Evolutionary conservation across 2,113 vertebrate species (phyloP), one percentile per base, ranked within the genome.

Genomic region (Pelodiscus sinensis): DNA sequence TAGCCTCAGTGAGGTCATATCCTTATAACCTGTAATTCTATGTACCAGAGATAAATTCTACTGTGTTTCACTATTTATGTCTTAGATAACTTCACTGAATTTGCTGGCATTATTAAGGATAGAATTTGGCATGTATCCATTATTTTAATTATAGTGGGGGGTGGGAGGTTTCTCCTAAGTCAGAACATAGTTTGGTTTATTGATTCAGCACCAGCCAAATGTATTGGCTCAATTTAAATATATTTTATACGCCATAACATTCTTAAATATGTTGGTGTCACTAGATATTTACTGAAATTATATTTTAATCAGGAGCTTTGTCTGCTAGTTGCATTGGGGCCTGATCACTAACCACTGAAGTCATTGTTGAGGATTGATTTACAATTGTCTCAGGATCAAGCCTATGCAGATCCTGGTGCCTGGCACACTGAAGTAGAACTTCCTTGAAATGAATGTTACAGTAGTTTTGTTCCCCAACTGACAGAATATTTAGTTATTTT

Each of bases 171-270:
- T n/a, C 60, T 89, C 79, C 22, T 79, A 51, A 83, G 65, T 1
- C 2, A 50, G 8, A 15, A 15, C 0, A 21, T 31, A 16, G 2
- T 31, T 87, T 87, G 35, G 75, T 85, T 91, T 88, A 60, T 73
- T 0, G 0, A 56, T 80, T 5, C 1, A 65, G 78, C 7, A 16
- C 8, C 73, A 27, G 55, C 85, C 35, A 89, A 85, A 85, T 85
- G 85, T 21, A 71, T 71, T 71, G 65, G n/a, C 65, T 71, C n/a
- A 71, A n/a, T 19, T n/a, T 68, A 18, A 8, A 21, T 21, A 19
- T 71, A 4, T n/a, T 71, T 71, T 71, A 35, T 31, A 55, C 9
- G 15, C 1, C 0, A 6, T 81, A 81, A 60, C 11, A 10, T 3
- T 22, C 11, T 21, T 73, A 79, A 80, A 52, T 24, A n/a, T 6